Conservation (phyloP, 2,888 invertebrate species). For the Rotaria socialis region DNA sequence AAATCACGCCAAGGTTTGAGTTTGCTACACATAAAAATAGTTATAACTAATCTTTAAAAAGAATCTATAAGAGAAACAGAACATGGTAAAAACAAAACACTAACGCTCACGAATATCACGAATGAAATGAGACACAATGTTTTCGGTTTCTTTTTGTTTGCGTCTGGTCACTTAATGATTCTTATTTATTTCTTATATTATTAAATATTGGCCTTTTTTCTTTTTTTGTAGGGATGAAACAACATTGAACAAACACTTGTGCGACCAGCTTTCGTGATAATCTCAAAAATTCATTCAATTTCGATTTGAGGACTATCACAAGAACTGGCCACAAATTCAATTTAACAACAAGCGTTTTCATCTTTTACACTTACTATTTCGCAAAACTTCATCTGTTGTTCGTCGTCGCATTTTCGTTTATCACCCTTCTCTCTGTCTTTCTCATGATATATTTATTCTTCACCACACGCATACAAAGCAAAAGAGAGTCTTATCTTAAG, state of each 20-base stretch:
- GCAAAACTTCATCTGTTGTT: conserved; percentile 5
- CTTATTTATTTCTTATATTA: too few relatives aligned
- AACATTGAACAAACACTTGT: conserved; percentile 26
- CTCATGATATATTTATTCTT: conserved; percentile 22
- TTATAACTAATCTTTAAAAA: too few relatives aligned
- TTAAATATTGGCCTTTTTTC: not conserved
- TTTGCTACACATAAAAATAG: not conserved
- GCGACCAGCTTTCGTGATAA: conserved; percentile 35
- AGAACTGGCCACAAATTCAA: conserved; percentile 17
- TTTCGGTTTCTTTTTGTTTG: not conserved
- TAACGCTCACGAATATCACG: not conserved
- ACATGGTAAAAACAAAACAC: not conserved
- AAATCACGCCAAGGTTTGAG: not conserved
- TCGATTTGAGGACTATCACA: conserved; percentile 32
- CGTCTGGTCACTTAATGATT: not conserved
- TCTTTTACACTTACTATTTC: not conserved
- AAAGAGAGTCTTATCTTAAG: conserved; percentile 18
- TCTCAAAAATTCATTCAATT: conserved; percentile 1
- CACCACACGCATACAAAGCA: not conserved
- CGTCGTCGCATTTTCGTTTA: conserved; percentile 18
- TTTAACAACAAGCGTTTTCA: not conserved
- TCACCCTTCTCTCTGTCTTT: not conserved
- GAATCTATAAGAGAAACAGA: too few relatives aligned
- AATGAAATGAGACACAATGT: not conserved
- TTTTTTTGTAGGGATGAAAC: not conserved